Conservation (phyloP, 2,888 invertebrate genomes). For the Chouioia cunea region DNA sequence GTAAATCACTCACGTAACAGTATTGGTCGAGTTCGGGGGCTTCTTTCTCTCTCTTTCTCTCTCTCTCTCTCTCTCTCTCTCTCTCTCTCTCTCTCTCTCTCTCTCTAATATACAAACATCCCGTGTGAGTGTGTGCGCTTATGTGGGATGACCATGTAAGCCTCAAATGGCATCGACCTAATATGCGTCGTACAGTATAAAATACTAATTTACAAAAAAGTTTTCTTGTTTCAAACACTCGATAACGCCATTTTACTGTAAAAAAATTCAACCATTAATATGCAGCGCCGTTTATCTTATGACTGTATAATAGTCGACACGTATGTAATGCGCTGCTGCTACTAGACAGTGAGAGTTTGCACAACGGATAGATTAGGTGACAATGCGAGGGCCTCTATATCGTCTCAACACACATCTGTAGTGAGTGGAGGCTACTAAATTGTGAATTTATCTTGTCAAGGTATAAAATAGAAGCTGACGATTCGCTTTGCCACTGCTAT, state of each 20-base stretch:
- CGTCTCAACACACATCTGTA: conserved; percentile 8
- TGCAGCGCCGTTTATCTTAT: no score
- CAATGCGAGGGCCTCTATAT: conserved; percentile 1
- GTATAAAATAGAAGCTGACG: conserved; percentile 36
- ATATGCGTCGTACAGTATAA: no score
- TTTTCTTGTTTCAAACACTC: no score
- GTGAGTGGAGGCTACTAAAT: conserved; percentile 37
- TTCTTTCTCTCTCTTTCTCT: conserved; percentile 1
- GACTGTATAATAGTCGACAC: no score
- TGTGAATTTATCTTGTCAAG: conserved; percentile 42
- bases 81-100: neutral
- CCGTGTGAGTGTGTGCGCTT: neutral
- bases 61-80: no score
- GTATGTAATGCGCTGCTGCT: no score
- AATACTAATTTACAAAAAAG: no score
- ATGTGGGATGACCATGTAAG: neutral
- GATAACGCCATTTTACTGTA: no score
- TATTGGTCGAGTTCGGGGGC: conserved; percentile 36
- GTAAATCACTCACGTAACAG: conserved; percentile 55
- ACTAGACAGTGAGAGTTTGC: no score
- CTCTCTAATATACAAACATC: no score
- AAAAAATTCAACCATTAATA: no score
- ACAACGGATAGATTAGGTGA: conserved; percentile 22
- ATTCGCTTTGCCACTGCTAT: conserved; percentile 26
- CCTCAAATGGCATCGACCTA: no score